A percentile compares a stretch with the other conserved stretches of the same genome.
Conservation (phyloP, 2,888 invertebrate genomes). For the Ectemnius cavifrons region DNA sequence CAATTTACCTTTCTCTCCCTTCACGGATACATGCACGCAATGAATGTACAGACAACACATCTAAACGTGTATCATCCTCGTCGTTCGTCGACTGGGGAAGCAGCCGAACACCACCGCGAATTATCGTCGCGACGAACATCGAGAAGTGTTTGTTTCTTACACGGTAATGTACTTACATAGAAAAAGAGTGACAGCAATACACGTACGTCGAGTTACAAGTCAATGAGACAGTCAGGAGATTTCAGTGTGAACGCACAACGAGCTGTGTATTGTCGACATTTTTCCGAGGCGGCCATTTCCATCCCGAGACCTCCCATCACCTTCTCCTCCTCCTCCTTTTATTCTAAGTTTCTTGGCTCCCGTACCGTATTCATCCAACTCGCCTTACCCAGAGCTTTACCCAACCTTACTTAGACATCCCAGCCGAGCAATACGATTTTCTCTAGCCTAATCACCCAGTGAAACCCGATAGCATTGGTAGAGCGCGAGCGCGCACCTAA, state of each 20-base stretch:
- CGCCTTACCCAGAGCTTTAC: too few relatives aligned
- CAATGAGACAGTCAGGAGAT: slow-evolving; percentile 17
- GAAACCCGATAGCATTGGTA: too few relatives aligned
- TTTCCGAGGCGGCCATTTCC: slow-evolving; percentile 32
- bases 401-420: too few relatives aligned
- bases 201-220: slow-evolving; percentile 5
- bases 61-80: neutral
- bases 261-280: slow-evolving; percentile 52
- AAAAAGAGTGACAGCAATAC: slow-evolving; percentile 12
- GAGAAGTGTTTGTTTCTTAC: neutral
- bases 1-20: slow-evolving; percentile 24
- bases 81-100: neutral
- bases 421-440: too few relatives aligned
- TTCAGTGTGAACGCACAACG: slow-evolving; percentile 39
- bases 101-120: neutral
- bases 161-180: slow-evolving; percentile 5
- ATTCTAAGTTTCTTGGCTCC: neutral
- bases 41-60: neutral
- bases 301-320: neutral
- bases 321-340: neutral
- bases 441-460: too few relatives aligned
- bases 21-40: slow-evolving; percentile 24
- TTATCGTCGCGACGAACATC: slow-evolving; percentile 23
- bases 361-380: too few relatives aligned
- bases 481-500: too few relatives aligned